Base-by-base conservation (phyloP, 1,140 invertebrate species). In the Zaprionus ornatus region DNA sequence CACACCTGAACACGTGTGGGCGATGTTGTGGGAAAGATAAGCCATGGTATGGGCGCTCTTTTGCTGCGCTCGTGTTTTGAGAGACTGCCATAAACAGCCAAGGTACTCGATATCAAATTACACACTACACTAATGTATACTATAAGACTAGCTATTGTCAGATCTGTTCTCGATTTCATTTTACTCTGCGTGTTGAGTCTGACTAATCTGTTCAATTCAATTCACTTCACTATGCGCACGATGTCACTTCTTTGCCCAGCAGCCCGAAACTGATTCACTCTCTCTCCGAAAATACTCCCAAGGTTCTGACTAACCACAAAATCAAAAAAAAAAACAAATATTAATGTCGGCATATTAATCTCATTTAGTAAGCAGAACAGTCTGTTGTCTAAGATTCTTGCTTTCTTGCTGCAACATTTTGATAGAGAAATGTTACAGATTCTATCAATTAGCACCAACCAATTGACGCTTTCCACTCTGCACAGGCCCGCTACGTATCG, bases 1-100 rank as follows among this genome's bases (percentile, higher is more conserved):
- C 70, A 57, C 40, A 92, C 92, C 90, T 83, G 80, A 7, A 85
- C 67, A 19, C 92, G 79, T 3, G 92, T 92, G 25, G 92, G 92
- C 0, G 82, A 80, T 5, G 87, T 92, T 5, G 74, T 66, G 29
- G 92, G 92, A 64, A 77, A 93, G 32, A 92, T 77, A 23, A 92
- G 65, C 75, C 88, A 90, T 1, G 87, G 87, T 62, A 90, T 86
- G 1, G 83, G 88, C 1, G 67, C 37, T 57, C 87, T 73, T 52
- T 76, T 88, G 29, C 74, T 91, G 7, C 82, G 80, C 35, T 74
- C 59, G 7, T 84, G 73, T 15, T 74, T 83, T 15, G 77, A 88
- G 1, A 78, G 35, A 62, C 83, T 75, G 5, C 67, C 83, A 48
- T 65, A 21, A 1, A 57, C 12, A 17, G 67, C 68, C 9, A 59